Evolutionary conservation across 2,797 vertebrate species (phyloP), one percentile per base, ranked within the genome.

Genomic region (Alauda arvensis): DNA sequence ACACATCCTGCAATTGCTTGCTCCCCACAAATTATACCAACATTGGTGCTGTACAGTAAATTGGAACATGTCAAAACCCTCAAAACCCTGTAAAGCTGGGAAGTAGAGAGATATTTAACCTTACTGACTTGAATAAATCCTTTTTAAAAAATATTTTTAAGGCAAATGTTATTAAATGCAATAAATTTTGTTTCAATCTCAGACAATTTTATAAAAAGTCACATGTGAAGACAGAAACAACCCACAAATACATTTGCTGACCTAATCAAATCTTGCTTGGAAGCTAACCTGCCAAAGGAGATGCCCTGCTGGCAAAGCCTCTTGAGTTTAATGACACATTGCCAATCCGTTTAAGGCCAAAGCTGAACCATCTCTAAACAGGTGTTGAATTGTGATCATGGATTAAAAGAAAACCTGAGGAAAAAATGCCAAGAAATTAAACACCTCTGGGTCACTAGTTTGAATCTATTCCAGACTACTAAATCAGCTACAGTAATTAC

Each of bases 401-500:
- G 77, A 95, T 95, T 90, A 94, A 90, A 92, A 87, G 87, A 93
- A 90, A 95, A 95, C 85, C 71, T 70, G 65, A 91, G 85, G 85
- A 92, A 92, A 94, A 95, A 87, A 62, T 79, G 85, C 88, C 87
- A 92, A 93, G 78, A 94, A 94, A 93, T 93, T 92, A 93, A 91
- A 95, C 93, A 95, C 77, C 92, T 93, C 92, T 90, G 84, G 87
- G 91, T 95, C 88, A 95, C 68, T 85, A 78, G 85, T 89, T 95
- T 93, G 93, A 95, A 94, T 90, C 65, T 72, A 69, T 84, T 95
- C 91, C 87, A 95, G 87, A 69, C 85, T 95, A 93, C 79, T 90
- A 95, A 94, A 93, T 91, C 87, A 91, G 80, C 89, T 85, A 93
- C 69, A 95, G 92, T 94, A 91, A 94, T 94, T 94, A 93, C 80